Percentiles rank a stretch among this genome's conserved stretches.
Evolutionary conservation across 2,797 vertebrate species (phyloP).

Genomic region (Dryobates pubescens): DNA sequence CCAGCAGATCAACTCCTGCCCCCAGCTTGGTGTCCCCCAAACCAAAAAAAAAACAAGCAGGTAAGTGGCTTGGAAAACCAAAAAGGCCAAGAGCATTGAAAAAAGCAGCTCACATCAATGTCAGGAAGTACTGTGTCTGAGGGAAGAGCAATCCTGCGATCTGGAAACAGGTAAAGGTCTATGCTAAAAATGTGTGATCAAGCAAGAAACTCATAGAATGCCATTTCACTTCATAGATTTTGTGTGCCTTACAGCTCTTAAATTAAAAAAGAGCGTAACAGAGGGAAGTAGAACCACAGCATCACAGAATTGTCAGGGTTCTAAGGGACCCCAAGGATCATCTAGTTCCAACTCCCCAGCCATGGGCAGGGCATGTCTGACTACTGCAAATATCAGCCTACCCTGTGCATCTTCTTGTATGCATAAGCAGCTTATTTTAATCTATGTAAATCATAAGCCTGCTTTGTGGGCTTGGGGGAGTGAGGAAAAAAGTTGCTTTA

Average conservation of each 20-base stretch:
- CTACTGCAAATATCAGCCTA: not conserved
- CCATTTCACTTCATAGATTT: not conserved
- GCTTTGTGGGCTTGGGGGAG: not conserved
- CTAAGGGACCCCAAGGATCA: no score
- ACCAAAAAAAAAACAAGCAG: no score
- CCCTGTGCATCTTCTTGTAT: not conserved
- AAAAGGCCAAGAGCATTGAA: not conserved
- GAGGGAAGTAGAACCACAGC: not conserved
- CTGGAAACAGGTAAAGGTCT: not conserved
- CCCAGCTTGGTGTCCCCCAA: no score
- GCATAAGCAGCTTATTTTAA: not conserved
- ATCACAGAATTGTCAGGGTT: no score
- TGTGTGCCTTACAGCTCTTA: not conserved
- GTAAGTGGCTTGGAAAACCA: not conserved
- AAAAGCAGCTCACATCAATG: not conserved
- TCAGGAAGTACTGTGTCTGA: not conserved
- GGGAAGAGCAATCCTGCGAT: not conserved
- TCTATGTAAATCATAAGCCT: not conserved
- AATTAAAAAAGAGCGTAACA: not conserved
- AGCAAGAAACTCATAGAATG: not conserved
- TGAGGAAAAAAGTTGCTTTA: not conserved
- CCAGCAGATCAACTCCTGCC: no score
- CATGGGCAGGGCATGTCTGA: not conserved
- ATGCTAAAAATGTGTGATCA: not conserved
- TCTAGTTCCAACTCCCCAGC: no score